Base-by-base conservation (phyloP, 2,797 vertebrate genomes). In the Chloroceryle amazona region DNA sequence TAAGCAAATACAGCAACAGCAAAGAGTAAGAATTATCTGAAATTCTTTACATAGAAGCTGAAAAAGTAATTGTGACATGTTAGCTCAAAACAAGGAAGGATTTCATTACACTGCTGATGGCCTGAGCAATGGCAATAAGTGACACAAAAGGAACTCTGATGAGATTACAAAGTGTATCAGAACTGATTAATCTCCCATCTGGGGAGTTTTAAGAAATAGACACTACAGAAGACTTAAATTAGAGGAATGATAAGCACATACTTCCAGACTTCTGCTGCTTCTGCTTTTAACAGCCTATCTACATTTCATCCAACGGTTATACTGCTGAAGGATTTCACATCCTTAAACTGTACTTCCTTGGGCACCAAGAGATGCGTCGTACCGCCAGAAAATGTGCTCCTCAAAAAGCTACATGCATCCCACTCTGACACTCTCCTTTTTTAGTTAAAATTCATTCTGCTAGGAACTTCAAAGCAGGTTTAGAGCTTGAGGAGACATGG, bases 381-480 rank as follows among this genome's bases (percentile, higher is more conserved):
- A 46, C 44, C 42, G 90, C 76, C 58, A 82, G 60, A 94, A 91
- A 81, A 72, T 49, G 9, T 52, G 35, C n/a, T 75, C 92, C 72
- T 86, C 49, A 65, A 58, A 91, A 94, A 90, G 7, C 23, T 75
- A 16, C n/a, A 81, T 0, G 2, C 61, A 62, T 90, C 79, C 68
- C 75, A 63, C 65, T 78, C 79, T 78, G 42, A 81, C 61, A 89
- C 10, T 41, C 8, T 81, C 31, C 17, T n/a, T 80, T 91, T 93
- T 95, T 71, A 89, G 63, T 79, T 74, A 81, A 79, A 90, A 49
- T 28, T 89, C 68, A 82, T 93, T 90, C 90, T 93, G 61, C 86
- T 57, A 83, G 26, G 65, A 82, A 58, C 46, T 86, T 89, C 35
- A 65, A 65, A 91, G 54, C 61, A 90, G 54, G 13, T 63, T 89